phyloP scores from a whole-genome alignment of 2,888 invertebrate genomes.

The Acrobasis suavella region DNA sequence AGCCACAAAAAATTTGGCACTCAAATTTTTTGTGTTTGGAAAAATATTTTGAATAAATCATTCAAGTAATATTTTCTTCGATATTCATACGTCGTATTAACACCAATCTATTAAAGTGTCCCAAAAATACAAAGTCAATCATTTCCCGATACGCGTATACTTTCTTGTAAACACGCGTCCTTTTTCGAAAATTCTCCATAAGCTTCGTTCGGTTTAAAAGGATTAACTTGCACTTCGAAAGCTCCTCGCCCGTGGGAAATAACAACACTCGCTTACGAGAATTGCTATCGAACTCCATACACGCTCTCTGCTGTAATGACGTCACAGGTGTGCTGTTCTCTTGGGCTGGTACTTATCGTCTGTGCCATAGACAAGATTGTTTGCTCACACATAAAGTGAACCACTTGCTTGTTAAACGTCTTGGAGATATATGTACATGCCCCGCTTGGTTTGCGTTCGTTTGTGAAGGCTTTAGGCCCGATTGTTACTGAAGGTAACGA shows the following conservation, averaged over 20 bases:
- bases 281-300: constrained; percentile 24
- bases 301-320: constrained; percentile 24
- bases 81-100: background rate
- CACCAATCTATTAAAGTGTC: background rate
- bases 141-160: background rate
- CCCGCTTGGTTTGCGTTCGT: background rate
- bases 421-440: background rate
- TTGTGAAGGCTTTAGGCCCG: background rate
- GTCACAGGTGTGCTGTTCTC: constrained; percentile 22
- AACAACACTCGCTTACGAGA: constrained; percentile 24
- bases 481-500: background rate
- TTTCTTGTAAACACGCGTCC: constrained; percentile 13
- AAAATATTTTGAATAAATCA: too few species aligned
- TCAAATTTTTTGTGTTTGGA: too few species aligned
- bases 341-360: constrained; percentile 17
- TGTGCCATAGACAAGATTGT: constrained; percentile 17
- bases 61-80: background rate
- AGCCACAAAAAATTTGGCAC: too few species aligned
- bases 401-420: constrained; percentile 11
- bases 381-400: constrained; percentile 17
- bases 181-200: constrained; percentile 9
- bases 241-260: constrained; percentile 24
- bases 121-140: background rate
- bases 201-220: constrained; percentile 19
- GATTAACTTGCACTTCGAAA: constrained; percentile 23